Base-by-base conservation (phyloP, 2,113 vertebrate species). In the Anarhynchus alexandrinus region DNA sequence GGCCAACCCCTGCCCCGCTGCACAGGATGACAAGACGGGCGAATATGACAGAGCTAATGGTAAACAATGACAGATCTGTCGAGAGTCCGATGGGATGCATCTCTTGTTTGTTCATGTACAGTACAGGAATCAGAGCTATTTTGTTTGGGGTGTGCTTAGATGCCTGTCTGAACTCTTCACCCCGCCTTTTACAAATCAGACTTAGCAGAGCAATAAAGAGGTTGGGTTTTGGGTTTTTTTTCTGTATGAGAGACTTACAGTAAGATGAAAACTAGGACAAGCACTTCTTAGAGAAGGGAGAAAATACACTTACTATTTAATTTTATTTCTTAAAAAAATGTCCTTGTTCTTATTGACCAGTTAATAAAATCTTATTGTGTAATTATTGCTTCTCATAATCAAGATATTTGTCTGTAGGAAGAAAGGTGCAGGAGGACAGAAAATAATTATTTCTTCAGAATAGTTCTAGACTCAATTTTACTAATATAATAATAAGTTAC, bases 11-110 rank as follows among this genome's bases (percentile, higher is more conserved):
- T 91, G 83, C 92, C 94, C 90, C 38, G 26, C 95, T 94, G 85
- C 57, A 81, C 7, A 65, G 96, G 96, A 93, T 88, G 97, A 98
- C 97, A 97, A 96, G 96, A 92, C 97, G 90, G 95, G 93, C 23
- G 82, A 93, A 96, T 96, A 96, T 94, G 97, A 97, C 96, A 97
- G 92, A 79, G 72, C 91, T 97, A 80, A 95, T 94, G 95, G 97
- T 94, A 97, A 98, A 98, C 98, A 97, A 84, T 96, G 97, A 97
- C 97, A 91, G 96, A 89, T 97, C 96, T 97, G 97, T 98, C 88
- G 55, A 88, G 92, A 93, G 74, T 86, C 94, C 19, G 47, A 96
- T 84, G 94, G 90, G 93, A 93, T 87, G 90, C 81, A 82, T 94
- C 93, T 94, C 96, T 82, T 96, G 95, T 95, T 94, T 93, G 81